A percentile compares a stretch with the other conserved stretches of the same genome.
Conservation (phyloP, 2,113 vertebrate species). For the Erythrolamprus reginae region DNA sequence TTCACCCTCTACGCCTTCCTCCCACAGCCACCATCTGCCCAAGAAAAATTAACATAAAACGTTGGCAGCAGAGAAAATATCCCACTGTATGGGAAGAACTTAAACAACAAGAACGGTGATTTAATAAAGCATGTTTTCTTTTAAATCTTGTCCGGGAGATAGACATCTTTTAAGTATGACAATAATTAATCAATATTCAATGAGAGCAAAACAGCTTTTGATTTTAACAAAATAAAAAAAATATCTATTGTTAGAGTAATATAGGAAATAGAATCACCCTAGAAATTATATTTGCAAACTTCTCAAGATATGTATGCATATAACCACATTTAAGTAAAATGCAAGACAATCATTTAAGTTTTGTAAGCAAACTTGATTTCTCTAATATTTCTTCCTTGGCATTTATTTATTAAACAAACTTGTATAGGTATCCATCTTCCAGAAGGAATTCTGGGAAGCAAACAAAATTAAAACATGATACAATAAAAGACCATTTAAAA, state of each 20-base stretch:
- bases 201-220: not conserved
- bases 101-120: not conserved
- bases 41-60: constrained; percentile 21
- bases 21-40: constrained; percentile 27
- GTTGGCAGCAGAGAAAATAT: constrained; percentile 5
- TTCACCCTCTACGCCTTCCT: constrained; percentile 25
- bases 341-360: not conserved
- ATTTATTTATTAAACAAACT: not conserved
- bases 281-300: not conserved
- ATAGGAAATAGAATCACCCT: not conserved
- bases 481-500: not conserved
- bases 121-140: constrained; percentile 2
- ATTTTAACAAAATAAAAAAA: not conserved
- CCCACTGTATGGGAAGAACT: not conserved
- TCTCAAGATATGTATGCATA: not conserved
- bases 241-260: not conserved
- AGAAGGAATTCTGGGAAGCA: not conserved
- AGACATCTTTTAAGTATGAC: not conserved
- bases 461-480: not conserved
- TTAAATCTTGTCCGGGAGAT: not conserved
- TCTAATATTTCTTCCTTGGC: not conserved
- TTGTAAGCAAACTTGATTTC: not conserved
- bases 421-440: not conserved
- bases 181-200: not conserved
- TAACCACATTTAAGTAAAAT: not conserved